Base-by-base conservation (phyloP, 2,888 invertebrate genomes). In the Scaptomyza caliginosa region DNA sequence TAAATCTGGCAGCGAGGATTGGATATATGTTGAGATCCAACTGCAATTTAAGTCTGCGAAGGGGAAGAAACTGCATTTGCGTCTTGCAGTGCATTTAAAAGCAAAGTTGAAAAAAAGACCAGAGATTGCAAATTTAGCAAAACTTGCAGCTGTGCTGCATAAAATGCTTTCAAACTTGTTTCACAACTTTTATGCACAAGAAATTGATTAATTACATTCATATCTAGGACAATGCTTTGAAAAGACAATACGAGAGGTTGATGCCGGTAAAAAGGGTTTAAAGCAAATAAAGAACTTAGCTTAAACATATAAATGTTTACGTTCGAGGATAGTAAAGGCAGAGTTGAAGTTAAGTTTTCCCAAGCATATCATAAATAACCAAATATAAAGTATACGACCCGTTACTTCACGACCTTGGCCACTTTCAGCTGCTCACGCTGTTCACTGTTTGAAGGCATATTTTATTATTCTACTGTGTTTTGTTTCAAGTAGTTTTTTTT, bases 401-500 rank as follows among this genome's bases (percentile, higher is more conserved):
- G 28, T 63, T 32, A 30, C 46, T 17, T 10, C 11, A 51, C 48
- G 81, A 77, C 77, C 77, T 77, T 80, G 81, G 55, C 43, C 32
- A 39, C 10, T 11, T 28, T n/a, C 7, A 34, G 36, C 32, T 48
- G 52, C 28, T 19, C 28, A 17, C 26, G 45, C 28, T 45, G n/a
- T 28, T 28, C 28, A 30, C 30, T 73, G 57, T 57, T 65, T 60
- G 58, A 30, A 30, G 58, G 76, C 75, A 75, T 32, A 3, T 74
- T 78, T 85, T 82, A 78, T 84, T 76, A 75, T 78, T 78, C 65
- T 45, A 49, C 64, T 68, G 48, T 51, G 74, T 74, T 34, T 16
- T 68, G 63, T 69, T 78, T 75, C 55, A 66, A 82, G 76, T 65
- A 62, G 59, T 69, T 64, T 78, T 64, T 65, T 36, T 39, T 51